A percentile compares a stretch with the other conserved stretches of the same genome.
These are phyloP conservation scores for Xanthia icteritia DNA, from an alignment of 2,888 invertebrate genomes.

Conservation along the genomic window DNA sequence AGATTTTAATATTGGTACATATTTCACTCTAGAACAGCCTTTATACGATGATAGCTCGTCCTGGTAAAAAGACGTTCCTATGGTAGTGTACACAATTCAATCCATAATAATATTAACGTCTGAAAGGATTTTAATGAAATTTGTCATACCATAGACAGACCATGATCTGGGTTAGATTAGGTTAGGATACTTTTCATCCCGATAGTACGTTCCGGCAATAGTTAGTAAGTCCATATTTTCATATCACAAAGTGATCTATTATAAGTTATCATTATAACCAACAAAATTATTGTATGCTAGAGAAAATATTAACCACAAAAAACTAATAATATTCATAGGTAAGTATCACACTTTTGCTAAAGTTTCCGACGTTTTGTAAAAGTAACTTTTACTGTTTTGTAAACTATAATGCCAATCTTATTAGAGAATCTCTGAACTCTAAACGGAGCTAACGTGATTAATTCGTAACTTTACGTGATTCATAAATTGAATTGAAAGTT, in stretches of 20 bases:
- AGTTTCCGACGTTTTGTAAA: not conserved
- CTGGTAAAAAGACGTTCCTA: not conserved
- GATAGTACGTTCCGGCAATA: not conserved
- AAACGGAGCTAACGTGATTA: slow-evolving; percentile 15
- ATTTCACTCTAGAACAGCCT: not conserved
- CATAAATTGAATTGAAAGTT: slow-evolving; percentile 30
- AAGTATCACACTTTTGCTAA: not conserved
- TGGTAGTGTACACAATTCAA: not conserved
- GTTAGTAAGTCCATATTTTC: not conserved
- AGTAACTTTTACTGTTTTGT: slow-evolving; percentile 11
- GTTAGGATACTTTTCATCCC: not conserved
- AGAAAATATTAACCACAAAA: not conserved
- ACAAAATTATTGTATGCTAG: too few species aligned
- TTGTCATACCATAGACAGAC: not conserved
- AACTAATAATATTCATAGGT: not conserved
- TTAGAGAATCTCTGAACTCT: slow-evolving; percentile 4
- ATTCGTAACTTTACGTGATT: slow-evolving; percentile 40
- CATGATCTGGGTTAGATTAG: not conserved
- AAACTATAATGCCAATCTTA: slow-evolving; percentile 18
- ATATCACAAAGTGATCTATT: too few species aligned
- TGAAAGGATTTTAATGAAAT: too few species aligned
- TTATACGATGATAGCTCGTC: not conserved
- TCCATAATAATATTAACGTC: not conserved
- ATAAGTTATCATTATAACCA: not conserved
- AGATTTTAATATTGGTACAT: not conserved